Evolutionary conservation across 2,113 vertebrate species (phyloP).

Genomic region (Pachyramphus minor): DNA sequence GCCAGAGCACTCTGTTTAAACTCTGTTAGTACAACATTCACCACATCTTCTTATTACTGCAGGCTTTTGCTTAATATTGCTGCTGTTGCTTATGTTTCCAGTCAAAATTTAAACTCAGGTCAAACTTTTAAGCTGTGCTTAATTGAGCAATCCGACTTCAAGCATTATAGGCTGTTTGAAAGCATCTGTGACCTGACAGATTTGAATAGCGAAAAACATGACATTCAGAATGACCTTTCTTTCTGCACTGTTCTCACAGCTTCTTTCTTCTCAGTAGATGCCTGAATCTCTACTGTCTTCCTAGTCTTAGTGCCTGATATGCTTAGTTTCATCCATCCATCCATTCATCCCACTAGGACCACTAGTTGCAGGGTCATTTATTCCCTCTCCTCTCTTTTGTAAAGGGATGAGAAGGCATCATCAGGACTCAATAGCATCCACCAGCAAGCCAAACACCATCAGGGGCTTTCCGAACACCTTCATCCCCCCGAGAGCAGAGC

Average conservation of each 20-base stretch:
- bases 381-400: not conserved
- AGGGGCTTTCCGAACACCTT: not conserved
- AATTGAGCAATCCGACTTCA: not conserved
- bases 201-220: slow-evolving; percentile 18
- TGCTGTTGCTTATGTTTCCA: not conserved
- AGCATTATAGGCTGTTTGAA: not conserved
- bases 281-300: not conserved
- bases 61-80: not conserved
- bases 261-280: not conserved
- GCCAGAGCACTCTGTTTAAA: not conserved
- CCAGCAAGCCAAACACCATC: not conserved
- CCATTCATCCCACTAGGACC: not conserved
- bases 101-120: not conserved
- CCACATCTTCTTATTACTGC: not conserved
- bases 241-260: not conserved
- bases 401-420: accelerated
- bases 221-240: slow-evolving; percentile 20
- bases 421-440: accelerated
- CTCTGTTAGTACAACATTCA: not conserved
- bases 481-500: not conserved
- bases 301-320: not conserved
- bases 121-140: not conserved
- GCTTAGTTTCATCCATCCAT: not conserved
- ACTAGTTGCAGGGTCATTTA: not conserved
- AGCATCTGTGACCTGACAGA: not conserved